Evolutionary conservation across 2,113 vertebrate genomes (phyloP).

Genomic region (Puntigrus tetrazona): DNA sequence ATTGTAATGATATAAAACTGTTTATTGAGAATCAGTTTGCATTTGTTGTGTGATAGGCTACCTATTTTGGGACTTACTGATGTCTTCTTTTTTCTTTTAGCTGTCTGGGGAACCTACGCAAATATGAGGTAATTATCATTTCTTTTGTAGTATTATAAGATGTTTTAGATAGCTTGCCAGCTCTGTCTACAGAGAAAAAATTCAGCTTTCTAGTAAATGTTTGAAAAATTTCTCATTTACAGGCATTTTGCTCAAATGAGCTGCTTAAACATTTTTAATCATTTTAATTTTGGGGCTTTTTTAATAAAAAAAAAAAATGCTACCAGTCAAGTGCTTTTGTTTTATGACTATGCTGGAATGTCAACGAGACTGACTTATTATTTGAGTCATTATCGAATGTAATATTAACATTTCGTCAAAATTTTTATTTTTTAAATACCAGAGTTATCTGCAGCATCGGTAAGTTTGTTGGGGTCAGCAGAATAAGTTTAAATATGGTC

Average conservation of each 20-base stretch:
- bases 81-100: constrained; percentile 64
- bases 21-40: background rate
- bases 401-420: background rate
- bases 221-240: background rate
- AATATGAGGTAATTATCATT: constrained; percentile 75
- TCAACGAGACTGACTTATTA: background rate
- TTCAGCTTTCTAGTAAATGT: background rate
- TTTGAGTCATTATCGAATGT: background rate
- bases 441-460: background rate
- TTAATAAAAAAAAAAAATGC: no score
- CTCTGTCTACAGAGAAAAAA: background rate
- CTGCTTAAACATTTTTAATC: background rate
- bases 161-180: background rate
- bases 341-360: no score
- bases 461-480: background rate
- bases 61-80: background rate
- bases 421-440: background rate
- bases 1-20: background rate
- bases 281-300: background rate
- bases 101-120: constrained; percentile 79
- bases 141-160: background rate
- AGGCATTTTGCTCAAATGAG: background rate
- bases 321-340: no score
- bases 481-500: background rate
- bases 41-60: background rate